Base-by-base conservation (phyloP, 1,140 invertebrate genomes). In the Glossosoma conforme region DNA sequence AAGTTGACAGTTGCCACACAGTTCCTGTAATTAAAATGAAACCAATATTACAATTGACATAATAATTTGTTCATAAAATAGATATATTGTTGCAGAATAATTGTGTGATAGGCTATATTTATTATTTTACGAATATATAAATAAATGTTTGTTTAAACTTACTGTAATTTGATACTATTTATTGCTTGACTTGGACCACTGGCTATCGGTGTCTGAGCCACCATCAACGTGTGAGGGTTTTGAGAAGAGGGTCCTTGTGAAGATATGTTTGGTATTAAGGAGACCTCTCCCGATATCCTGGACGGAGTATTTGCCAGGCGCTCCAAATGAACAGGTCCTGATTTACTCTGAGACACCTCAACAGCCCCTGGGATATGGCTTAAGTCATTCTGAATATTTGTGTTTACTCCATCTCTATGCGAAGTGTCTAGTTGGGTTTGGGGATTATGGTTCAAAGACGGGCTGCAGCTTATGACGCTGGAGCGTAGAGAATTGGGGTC, bases 1-100 rank as follows among this genome's bases (percentile, higher is more conserved):
- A 98, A 74, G 65, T 91, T 93, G 0, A 98, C 92, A 32, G 94
- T 98, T 18, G 93, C 91, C 0, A 98, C 95, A 65, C 97, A 91
- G 66, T 95, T 96, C 64, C 89, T 93, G 62, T 45, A 72, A 65
- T 10, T n/a, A 17, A 8, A 42, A 22, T 33, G n/a, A 35, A 8
- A n/a, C n/a, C 36, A 98, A 74, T 65, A 91, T 93, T 0, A 98
- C 92, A 32, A 94, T 98, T 18, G 93, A 91, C 0, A 98, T 94
- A 65, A 97, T 91, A 66, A 95, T 96, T 64, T 89, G 92, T 62
- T 45, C 71, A 65, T 10, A 15, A 17, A 8, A 42, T 11, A 13
- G n/a, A 35, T 5, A 25, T 42, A 9, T n/a, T n/a, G 1, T 9
- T 3, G n/a, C 14, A 36, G 11, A n/a, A 17, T 15, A 2, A 14